Base-by-base conservation (phyloP, 1,140 invertebrate genomes). In the Cydia amplana region DNA sequence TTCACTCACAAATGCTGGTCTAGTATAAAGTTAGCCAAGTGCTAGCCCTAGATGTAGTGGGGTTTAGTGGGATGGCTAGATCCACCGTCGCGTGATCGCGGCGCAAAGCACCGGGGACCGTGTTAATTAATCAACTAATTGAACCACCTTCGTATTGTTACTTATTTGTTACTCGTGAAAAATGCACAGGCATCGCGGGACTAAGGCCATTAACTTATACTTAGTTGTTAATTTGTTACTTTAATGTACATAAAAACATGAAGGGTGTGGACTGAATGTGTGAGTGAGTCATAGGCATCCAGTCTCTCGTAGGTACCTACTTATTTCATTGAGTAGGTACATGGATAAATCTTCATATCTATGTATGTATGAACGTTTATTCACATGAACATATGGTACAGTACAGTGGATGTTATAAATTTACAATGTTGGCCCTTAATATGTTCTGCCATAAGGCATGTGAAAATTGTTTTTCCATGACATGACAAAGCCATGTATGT, bases 111-210 rank as follows among this genome's bases (percentile, higher is more conserved):
- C 36, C n/a, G 28, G 32, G 64, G 64, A 32, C 20, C 36, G 65
- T 40, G 32, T 36, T 70, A 70, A 70, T 43, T 70, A 70, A 70
- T 70, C 65, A 40, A 20, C 65, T 43, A 70, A 70, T 70, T 70
- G 65, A 70, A 43, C 28, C 25, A 67, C 65, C 65, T 36, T 40
- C 65, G 20, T 60, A 70, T n/a, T 18, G 28, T 40, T 64, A 64
- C 12, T 9, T 64, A 55, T 28, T 67, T 67, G 16, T 9, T 64
- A 55, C 25, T 67, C 32, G 28, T 46, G 12, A 46, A 46, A 46
- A 46, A 55, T 55, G n/a, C 51, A 55, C 51, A 18, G 16, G n/a
- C n/a, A 23, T 60, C 55, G 55, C 55, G 55, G 20, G 55, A 60
- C 55, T 60, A 9, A 20, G 10, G 55, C 20, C 55, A 60, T 60